Base-by-base conservation (phyloP, 1,140 invertebrate genomes). In the Solen grandis region DNA sequence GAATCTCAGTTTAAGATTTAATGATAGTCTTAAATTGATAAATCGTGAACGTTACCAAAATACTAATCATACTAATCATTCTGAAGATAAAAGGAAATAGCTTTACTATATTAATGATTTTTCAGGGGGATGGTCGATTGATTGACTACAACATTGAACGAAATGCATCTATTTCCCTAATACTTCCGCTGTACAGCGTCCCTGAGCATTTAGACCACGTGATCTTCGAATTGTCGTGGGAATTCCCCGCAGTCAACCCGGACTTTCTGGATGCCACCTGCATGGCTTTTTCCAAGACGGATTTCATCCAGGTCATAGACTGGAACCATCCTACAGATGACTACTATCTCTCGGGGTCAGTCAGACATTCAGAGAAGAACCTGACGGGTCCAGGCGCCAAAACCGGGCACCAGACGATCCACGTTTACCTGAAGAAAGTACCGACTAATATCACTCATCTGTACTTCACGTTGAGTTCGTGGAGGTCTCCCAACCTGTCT, bases 401-500 rank as follows among this genome's bases (percentile, higher is more conserved):
- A 55, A 59, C 35, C 13, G 70, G 70, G 1, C 70, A 41, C 33
- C 70, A 73, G 38, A 73, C 29, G 10, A 73, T 73, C 5, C 31
- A 60, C 16, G 70, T 73, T 2, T 41, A 46, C 54, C 46, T 73
- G 36, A 73, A 73, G 33, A 36, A 35, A 14, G 70, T 73, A 10
- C 70, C 70, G 60, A 3, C 19, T 16, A 59, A 36, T 16, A 41
- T 73, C 13, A 73, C 54, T 16, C 70, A 73, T 31, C 22, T 73
- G 33, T 73, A 73, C 52, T 73, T 73, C 35, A 73, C 55, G 10
- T 36, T 73, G 14, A 73, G 70, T 41, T 73, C 70, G 4, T 73
- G 70, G 70, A 73, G 57, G 29, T 59, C 70, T 59, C 70, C 70
- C 46, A 73, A 60, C 33, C 57, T 73, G 5, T 73, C 70, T 19